Evolutionary conservation across 2,888 invertebrate genomes (phyloP).

Genomic region (Myopa testacea): DNA sequence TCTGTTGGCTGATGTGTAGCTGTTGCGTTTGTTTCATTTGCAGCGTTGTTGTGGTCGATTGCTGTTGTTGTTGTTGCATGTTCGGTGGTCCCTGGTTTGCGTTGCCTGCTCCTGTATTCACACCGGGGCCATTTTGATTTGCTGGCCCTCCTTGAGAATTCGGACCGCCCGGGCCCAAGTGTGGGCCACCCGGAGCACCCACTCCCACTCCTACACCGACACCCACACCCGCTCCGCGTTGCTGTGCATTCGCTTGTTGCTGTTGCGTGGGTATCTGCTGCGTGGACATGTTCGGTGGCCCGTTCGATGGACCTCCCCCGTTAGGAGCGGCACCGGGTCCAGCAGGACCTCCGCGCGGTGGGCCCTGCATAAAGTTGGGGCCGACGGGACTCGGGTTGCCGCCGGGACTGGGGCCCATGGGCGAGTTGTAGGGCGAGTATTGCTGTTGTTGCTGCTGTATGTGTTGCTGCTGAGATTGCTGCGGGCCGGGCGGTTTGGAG

Average conservation of each 20-base stretch:
- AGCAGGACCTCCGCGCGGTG: conserved; percentile 54
- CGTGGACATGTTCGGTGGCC: conserved; percentile 54
- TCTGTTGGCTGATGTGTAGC: conserved; percentile 85
- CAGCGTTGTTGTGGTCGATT: conserved; percentile 71
- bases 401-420: conserved; percentile 73
- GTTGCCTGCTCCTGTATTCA: conserved; percentile 54
- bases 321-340: conserved; percentile 41
- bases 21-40: conserved; percentile 92
- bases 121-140: conserved; percentile 57
- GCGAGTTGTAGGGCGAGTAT: conserved; percentile 77
- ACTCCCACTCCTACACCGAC: conserved; percentile 37
- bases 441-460: conserved; percentile 68
- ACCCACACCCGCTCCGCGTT: conserved; percentile 50
- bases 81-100: conserved; percentile 49
- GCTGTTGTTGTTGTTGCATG: conserved; percentile 58
- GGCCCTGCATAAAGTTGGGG: conserved; percentile 65
- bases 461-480: conserved; percentile 51
- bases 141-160: conserved; percentile 50
- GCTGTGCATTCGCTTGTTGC: conserved; percentile 50
- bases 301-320: conserved; percentile 46
- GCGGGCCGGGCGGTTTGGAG: conserved; percentile 55
- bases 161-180: conserved; percentile 48
- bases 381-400: conserved; percentile 52
- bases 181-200: conserved; percentile 43
- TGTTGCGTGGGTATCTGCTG: conserved; percentile 53